Base-by-base conservation (phyloP, 2,888 invertebrate genomes). In the Agrochola lychnidis region DNA sequence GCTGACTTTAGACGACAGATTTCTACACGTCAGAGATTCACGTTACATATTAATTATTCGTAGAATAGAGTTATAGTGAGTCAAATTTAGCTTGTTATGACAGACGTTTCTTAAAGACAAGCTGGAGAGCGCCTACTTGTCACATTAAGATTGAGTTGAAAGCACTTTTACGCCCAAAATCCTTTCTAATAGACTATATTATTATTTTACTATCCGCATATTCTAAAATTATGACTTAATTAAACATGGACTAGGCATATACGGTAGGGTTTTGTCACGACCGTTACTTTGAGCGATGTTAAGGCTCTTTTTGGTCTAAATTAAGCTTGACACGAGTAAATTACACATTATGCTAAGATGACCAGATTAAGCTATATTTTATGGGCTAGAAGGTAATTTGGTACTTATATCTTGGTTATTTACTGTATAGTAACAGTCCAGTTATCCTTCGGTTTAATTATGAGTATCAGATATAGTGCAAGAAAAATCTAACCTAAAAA, bases 281-380 rank as follows among this genome's bases (percentile, higher is more conserved):
- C 42, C 70, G 19, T 3, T 67, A 66, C 0, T 64, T 74, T 56
- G 76, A 80, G 70, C 76, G 70, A 73, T 76, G 72, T 76, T 59
- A 70, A 73, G 61, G 76, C 57, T 84, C 64, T 61, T 51, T 30
- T 62, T 66, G 70, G 51, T 73, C 45, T 59, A 66, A 79, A 57
- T 62, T 68, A 82, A 73, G 73, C 63, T 69, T 62, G 53, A 63
- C 14, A 68, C 6, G 63, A 70, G 16, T 53, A 70, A n/a, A 45
- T 72, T 48, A 74, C 25, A 69, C 4, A 61, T 57, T 74, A 64
- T 12, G 12, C 78, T 73, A 73, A 48, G 22, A 59, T 30, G 63
- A 56, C 10, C 36, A 42, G 70, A 14, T 19, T 22, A 19, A 10
- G n/a, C 51, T 56, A 10, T 63, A 3, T 57, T 42, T 69, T 16